Evolutionary conservation across 2,113 vertebrate species (phyloP), one percentile per base, ranked within the genome.

Genomic region (Grallaria varia): DNA sequence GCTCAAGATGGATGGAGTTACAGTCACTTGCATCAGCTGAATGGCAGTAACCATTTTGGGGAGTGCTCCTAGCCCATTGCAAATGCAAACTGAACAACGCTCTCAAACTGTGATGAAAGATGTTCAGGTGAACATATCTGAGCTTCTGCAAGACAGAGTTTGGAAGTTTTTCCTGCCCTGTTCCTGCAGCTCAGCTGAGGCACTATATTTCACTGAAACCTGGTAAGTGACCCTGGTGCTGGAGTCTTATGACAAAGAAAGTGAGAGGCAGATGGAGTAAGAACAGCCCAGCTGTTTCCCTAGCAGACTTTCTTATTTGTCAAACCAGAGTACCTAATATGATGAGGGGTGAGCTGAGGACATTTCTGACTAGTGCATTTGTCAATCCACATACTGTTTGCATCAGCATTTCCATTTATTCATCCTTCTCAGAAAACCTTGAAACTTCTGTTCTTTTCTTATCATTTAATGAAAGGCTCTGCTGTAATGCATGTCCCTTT

Each of bases 11-110:
- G n/a, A 42, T 68, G 35, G 27, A n/a, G 4, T 55, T 69, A 59
- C 9, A 45, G 14, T 18, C 73, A 7, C 44, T 81, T 91, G 35
- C 11, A 24, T 18, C 44, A 66, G 40, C 49, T 56, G 53, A 66
- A 64, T 0, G 0, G 27, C 33, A 68, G 28, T 19, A 59, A 28
- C 7, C 4, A 7, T 69, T 68, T 4, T 45, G 15, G 17, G 39
- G 28, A 68, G 13, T n/a, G 39, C 22, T 89, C 14, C 39, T 50
- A 50, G 15, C 4, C 28, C 30, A 20, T 10, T 8, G 5, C 15
- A 79, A 71, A 71, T 18, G 33, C n/a, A 42, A 87, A 60, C 39
- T 73, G 40, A 69, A 84, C 73, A 84, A 28, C 30, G 13, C 5
- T 22, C 39, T 73, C 40, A 66, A 21, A 56, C 12, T 42, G 35